Percentiles rank a stretch among this genome's conserved stretches.
phyloP scores from a whole-genome alignment of 2,888 invertebrate genomes.

The Eristalinus sepulchralis region DNA sequence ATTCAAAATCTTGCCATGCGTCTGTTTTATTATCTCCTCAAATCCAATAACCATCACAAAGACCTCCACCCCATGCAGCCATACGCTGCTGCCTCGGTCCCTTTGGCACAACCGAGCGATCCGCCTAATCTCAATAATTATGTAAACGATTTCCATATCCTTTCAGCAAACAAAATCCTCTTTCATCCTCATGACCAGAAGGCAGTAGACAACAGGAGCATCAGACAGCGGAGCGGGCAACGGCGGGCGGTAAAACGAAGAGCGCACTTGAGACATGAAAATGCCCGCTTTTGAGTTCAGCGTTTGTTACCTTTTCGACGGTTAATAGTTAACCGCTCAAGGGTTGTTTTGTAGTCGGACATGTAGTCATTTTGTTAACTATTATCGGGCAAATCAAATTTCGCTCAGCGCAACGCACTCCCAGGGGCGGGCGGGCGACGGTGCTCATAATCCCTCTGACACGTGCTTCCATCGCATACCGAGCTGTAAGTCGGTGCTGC shows the following conservation, averaged over 20 bases:
- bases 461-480: slow-evolving; percentile 64
- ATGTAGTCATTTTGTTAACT: slow-evolving; percentile 39
- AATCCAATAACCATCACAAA: slow-evolving; percentile 25
- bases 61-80: background rate
- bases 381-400: slow-evolving; percentile 33
- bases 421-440: too few species aligned
- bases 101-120: background rate
- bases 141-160: slow-evolving; percentile 29
- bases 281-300: slow-evolving; percentile 14
- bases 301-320: slow-evolving; percentile 15
- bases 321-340: slow-evolving; percentile 34
- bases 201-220: background rate
- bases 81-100: background rate
- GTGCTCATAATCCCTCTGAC: slow-evolving; percentile 34
- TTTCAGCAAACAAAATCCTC: slow-evolving; percentile 24
- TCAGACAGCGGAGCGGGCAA: background rate
- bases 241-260: background rate
- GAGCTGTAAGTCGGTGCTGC: slow-evolving; percentile 38
- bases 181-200: slow-evolving; percentile 19
- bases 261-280: background rate
- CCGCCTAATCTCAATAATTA: slow-evolving; percentile 23
- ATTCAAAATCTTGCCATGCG: slow-evolving; percentile 1
- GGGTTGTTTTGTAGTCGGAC: slow-evolving; percentile 27
- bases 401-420: background rate
- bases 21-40: slow-evolving; percentile 8